Percentiles rank a stretch among this genome's conserved stretches.
Conservation (phyloP, 2,797 vertebrate genomes). For the Stomatorhinus walkeri region DNA sequence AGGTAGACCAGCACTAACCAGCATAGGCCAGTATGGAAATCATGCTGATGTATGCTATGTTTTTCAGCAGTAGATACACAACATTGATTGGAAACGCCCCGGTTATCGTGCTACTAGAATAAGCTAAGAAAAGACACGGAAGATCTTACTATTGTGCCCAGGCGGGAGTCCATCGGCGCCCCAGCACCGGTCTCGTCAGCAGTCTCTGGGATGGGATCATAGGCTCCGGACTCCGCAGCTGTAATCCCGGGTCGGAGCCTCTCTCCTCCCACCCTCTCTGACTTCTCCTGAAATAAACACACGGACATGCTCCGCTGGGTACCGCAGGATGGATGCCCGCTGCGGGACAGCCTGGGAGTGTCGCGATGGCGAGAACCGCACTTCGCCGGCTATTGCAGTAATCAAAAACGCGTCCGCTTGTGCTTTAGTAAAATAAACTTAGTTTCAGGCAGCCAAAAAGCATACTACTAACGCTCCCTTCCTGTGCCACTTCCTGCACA, state of each 20-base stretch:
- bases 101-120: background rate
- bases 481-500: background rate
- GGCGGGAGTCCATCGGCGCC: background rate
- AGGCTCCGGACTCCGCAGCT: background rate
- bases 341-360: background rate
- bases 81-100: background rate
- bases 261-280: background rate
- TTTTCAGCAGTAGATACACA: background rate
- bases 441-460: background rate
- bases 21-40: background rate
- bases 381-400: background rate
- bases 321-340: background rate
- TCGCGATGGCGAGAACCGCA: background rate
- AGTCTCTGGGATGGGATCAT: background rate
- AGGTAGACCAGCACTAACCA: background rate
- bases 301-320: background rate
- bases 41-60: background rate
- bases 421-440: background rate
- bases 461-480: background rate
- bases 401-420: background rate
- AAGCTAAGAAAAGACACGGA: background rate
- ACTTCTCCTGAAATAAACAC: background rate
- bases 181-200: constrained; percentile 26
- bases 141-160: background rate
- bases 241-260: background rate